Conservation (phyloP, 2,888 invertebrate genomes). For the Eumacrocentrus americanus region DNA sequence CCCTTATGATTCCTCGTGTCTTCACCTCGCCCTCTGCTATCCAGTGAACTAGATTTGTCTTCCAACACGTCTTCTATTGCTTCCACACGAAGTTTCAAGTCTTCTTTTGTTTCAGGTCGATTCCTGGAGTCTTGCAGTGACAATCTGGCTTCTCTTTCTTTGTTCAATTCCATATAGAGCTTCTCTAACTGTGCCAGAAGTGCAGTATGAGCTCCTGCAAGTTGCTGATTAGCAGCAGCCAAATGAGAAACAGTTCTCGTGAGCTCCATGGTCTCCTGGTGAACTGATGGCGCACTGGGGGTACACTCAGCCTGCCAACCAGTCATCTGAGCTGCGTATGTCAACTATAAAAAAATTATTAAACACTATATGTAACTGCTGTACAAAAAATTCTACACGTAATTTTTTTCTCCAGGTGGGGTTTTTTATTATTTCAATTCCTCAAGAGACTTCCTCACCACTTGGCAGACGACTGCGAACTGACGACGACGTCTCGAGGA, state of each 20-base stretch:
- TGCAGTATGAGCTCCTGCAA: conserved; percentile 51
- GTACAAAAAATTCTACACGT: neutral
- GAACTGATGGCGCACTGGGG: conserved; percentile 30
- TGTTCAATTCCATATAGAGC: conserved; percentile 47
- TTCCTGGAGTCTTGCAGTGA: neutral
- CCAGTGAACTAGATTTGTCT: conserved; percentile 14
- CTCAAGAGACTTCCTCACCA: neutral
- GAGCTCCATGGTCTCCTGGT: conserved; percentile 49
- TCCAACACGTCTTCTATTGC: conserved; percentile 32
- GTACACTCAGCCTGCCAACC: conserved; percentile 47
- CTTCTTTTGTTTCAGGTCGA: conserved; percentile 17
- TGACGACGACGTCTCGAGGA: conserved; percentile 30
- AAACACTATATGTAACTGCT: neutral
- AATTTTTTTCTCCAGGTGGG: neutral
- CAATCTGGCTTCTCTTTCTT: conserved; percentile 29
- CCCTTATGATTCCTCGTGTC: neutral
- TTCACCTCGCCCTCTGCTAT: neutral
- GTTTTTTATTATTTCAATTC: neutral
- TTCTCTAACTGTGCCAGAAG: conserved; percentile 51
- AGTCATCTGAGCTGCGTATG: conserved; percentile 51
- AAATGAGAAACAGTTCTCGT: conserved; percentile 53
- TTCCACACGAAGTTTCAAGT: conserved; percentile 25
- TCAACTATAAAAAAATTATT: conserved; percentile 46
- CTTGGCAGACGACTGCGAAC: conserved; percentile 36
- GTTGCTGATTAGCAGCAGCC: conserved; percentile 57